Evolutionary conservation across 1,140 invertebrate genomes (phyloP).

Genomic region (Himalopsyche phryganea): DNA sequence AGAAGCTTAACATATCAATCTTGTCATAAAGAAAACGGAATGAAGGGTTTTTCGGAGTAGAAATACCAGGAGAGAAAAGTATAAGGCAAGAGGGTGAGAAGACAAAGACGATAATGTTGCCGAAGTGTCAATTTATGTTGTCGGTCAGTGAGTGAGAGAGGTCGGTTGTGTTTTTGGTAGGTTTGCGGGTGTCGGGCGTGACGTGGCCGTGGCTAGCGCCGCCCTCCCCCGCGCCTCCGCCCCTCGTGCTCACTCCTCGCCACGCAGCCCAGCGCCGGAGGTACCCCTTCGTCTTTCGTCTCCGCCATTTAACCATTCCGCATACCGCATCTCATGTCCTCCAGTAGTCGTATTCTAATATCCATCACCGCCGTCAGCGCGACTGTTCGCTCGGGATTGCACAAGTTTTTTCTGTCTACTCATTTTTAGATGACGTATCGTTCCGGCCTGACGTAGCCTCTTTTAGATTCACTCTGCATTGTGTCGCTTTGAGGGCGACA

Average conservation of each 20-base stretch:
- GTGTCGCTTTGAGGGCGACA: conserved; percentile 29
- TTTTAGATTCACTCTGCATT: conserved; percentile 33
- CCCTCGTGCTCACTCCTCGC: conserved; percentile 41
- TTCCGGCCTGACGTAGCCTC: conserved; percentile 31
- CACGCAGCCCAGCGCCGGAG: conserved; percentile 44
- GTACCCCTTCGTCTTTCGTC: conserved; percentile 36
- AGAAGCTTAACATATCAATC: too few relatives aligned
- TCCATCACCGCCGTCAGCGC: conserved; percentile 27
- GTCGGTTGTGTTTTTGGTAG: conserved; percentile 50
- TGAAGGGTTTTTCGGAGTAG: too few relatives aligned
- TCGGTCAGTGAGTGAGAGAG: conserved; percentile 30
- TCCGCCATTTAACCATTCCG: conserved; percentile 10
- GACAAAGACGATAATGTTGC: too few relatives aligned
- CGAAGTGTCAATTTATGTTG: background rate
- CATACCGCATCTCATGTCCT: conserved; percentile 2
- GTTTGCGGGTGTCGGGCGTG: conserved; percentile 59
- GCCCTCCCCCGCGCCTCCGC: conserved; percentile 50
- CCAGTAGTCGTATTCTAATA: conserved; percentile 14
- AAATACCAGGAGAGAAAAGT: too few relatives aligned
- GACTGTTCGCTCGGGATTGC: conserved; percentile 31
- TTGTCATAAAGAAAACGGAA: too few relatives aligned
- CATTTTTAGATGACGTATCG: conserved; percentile 23
- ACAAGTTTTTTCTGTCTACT: conserved; percentile 35
- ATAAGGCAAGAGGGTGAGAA: too few relatives aligned
- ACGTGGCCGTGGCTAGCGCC: conserved; percentile 54